Percentiles rank a stretch among this genome's conserved stretches.
Conservation (phyloP, 2,888 invertebrate genomes). For the Dynastes hyllus region DNA sequence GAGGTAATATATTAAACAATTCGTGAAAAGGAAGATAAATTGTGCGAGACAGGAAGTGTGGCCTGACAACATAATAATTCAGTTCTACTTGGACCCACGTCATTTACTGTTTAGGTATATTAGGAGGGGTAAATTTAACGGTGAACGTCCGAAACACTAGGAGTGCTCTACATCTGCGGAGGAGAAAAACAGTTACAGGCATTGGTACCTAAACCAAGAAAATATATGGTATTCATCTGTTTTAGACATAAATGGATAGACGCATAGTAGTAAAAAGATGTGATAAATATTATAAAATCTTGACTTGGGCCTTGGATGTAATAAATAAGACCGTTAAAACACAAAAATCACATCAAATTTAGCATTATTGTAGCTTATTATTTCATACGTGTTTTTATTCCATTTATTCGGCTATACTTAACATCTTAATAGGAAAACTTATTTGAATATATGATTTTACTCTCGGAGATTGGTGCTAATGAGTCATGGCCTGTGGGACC, state of each 20-base stretch:
- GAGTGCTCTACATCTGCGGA: background rate
- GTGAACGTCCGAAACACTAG: background rate
- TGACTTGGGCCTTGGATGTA: too few species aligned
- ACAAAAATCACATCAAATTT: too few species aligned
- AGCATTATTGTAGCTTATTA: too few species aligned
- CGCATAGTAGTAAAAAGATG: too few species aligned
- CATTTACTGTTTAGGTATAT: conserved; percentile 41
- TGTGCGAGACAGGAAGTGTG: conserved; percentile 31
- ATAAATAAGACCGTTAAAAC: too few species aligned
- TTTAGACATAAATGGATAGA: background rate
- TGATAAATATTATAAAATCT: too few species aligned
- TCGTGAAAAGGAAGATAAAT: conserved; percentile 44
- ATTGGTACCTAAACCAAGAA: background rate
- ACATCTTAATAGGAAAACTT: too few species aligned
- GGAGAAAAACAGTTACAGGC: background rate
- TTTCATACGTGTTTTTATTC: too few species aligned
- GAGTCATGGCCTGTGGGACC: too few species aligned
- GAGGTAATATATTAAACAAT: conserved; percentile 30
- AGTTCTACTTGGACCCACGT: conserved; percentile 22
- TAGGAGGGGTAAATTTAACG: conserved; percentile 20
- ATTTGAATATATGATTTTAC: too few species aligned
- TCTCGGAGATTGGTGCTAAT: too few species aligned
- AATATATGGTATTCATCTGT: background rate
- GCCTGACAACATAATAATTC: conserved; percentile 32
- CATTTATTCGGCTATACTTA: too few species aligned